Evolutionary conservation across 2,888 invertebrate species (phyloP), one percentile per base, ranked within the genome.

Genomic region (Himalopsyche anomala): DNA sequence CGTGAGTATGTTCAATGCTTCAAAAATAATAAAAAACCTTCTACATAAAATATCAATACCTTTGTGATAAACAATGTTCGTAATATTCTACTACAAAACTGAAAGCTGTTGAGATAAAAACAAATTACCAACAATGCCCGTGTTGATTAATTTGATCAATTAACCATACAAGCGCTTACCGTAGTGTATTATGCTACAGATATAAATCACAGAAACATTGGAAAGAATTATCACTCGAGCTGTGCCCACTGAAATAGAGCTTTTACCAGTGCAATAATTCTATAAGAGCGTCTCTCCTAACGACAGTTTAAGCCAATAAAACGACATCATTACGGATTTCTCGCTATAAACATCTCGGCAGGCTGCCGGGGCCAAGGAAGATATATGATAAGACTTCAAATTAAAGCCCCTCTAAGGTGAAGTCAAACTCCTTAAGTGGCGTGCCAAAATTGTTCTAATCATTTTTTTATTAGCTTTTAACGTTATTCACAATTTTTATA

Each of bases 391-490:
- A 90, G 90, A 90, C 90, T 90, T 90, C 90, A 90, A 89, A 90
- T 90, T 90, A 90, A 90, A 91, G 90, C 91, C 91, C 91, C 91
- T 91, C 90, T 91, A 91, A 91, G 91, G 80, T 74, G 74, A 74
- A 74, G 36, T 36, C 74, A 74, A 74, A 74, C 74, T 74, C 74
- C 36, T 38, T 15, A 11, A 74, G 36, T 74, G 74, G 74, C 74
- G 74, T 74, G n/a, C 74, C 12, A 36, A 74, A 74, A 36, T 36
- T 12, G 2, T 38, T 12, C 19, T 9, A 5, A 19, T 19, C 28
- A 62, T n/a, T 19, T 9, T 62, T 62, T 62, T 62, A 6, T 19
- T 19, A 62, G 8, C 62, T 19, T 19, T 19, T 4, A 11, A 19
- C 56, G 17, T 45, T 45, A 45, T 8, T 8, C 0, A 15, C 3